A percentile compares a stretch with the other conserved stretches of the same genome.
Evolutionary conservation across 2,113 vertebrate species (phyloP).

Genomic region (Stigmatopora argus): DNA sequence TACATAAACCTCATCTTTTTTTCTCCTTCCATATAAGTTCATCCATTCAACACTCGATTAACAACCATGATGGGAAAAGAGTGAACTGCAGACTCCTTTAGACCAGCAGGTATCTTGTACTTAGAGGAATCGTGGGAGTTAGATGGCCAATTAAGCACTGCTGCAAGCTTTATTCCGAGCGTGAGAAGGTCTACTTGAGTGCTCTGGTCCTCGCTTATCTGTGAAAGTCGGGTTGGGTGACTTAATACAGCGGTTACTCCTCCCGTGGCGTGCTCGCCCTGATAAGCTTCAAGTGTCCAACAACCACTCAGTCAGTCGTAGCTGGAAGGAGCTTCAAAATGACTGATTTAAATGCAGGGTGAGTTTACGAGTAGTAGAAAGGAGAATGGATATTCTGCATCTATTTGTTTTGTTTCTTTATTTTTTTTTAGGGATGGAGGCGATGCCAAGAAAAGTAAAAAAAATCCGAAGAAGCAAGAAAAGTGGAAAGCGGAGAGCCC

Average conservation of each 20-base stretch:
- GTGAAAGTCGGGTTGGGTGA: conserved; percentile 44
- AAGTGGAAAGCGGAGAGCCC: conserved; percentile 74
- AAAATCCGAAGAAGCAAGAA: conserved; percentile 81
- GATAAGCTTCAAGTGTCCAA: conserved; percentile 56
- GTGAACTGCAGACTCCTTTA: not conserved
- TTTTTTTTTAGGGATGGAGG: conserved; percentile 44
- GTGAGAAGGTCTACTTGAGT: conserved; percentile 22
- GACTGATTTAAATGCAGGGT: conserved; percentile 32
- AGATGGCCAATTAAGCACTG: conserved; percentile 27
- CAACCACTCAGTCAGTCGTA: conserved; percentile 16
- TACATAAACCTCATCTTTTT: not conserved
- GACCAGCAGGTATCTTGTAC: not conserved
- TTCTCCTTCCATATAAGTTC: not conserved
- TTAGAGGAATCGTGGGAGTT: conserved; percentile 13
- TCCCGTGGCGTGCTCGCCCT: conserved; percentile 51
- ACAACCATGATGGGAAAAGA: not conserved
- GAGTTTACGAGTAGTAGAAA: conserved; percentile 21
- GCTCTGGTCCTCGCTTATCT: conserved; percentile 46
- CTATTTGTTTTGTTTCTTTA: not conserved
- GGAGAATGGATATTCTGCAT: not conserved
- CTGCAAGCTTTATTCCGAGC: conserved; percentile 26
- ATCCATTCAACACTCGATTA: not conserved
- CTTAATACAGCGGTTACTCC: conserved; percentile 24
- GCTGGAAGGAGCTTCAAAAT: conserved; percentile 23
- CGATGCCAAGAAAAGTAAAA: conserved; percentile 79